Base-by-base conservation (phyloP, 2,888 invertebrate genomes). In the Galerucella nymphaeae region DNA sequence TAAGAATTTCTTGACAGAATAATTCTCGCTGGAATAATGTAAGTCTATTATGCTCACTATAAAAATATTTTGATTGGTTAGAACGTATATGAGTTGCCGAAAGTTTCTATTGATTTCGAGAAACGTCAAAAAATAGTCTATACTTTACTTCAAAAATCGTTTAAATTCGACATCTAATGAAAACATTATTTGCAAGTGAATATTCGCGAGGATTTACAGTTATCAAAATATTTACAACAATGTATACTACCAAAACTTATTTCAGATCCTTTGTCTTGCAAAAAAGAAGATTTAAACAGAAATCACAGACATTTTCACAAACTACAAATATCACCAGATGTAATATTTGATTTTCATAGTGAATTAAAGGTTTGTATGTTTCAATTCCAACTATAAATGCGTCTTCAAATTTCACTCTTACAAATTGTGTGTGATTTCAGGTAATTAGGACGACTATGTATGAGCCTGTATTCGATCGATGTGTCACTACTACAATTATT, bases 401-500 rank as follows among this genome's bases (percentile, higher is more conserved):
- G n/a, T 14, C 3, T 13, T 14, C 45, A 14, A 4, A 45, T 45
- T 45, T 45, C 10, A 13, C 45, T 45, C 3, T n/a, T n/a, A n/a
- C 38, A 10, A 18, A 18, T 66, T 41, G 23, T 42, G n/a, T 42
- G n/a, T 58, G 16, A 6, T 81, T 81, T 48, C 79, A 83, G 82
- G 80, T 81, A 69, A 76, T 80, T 61, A 78, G 77, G 66, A 78
- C 84, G 80, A 83, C 80, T 75, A 86, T 86, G 86, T 86, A 86
- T 82, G 85, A 85, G 76, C 84, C 85, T 45, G 85, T 86, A 59
- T 78, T 82, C 73, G 84, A 84, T 76, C 80, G 81, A 76, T 84
- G 83, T 81, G 80, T 83, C 74, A 81, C 82, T 38, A 81, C 82
- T 16, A 81, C 81, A 55, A 80, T 82, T 74, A 81, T 81, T 73